Base-by-base conservation (phyloP, 2,797 vertebrate species). In the Botia kubotai region DNA sequence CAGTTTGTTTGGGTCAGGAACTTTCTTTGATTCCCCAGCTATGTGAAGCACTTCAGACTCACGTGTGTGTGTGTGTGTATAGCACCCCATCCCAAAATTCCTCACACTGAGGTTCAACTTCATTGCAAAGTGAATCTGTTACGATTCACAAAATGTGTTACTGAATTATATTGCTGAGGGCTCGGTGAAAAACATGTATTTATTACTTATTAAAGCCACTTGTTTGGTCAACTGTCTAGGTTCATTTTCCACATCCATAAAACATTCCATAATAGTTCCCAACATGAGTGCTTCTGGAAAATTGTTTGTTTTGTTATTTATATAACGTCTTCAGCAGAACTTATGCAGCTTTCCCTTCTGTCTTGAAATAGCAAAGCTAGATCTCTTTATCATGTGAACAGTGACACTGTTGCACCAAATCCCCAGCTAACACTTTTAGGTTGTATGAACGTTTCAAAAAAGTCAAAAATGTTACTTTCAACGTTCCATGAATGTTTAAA, bases 131-230 rank as follows among this genome's bases (percentile, higher is more conserved):
- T 11, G 1, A 48, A 48, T 2, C 46, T 48, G 46, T 48, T 48
- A 48, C 46, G 46, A 48, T 48, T 57, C 53, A 19, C 53, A 7
- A 19, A 4, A 57, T 57, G 11, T 21, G 10, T 21, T 21, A 7
- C 19, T 21, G 3, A 57, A 21, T 4, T 57, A 57, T 10, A 21
- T 19, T 0, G 16, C 10, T 4, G 50, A 33, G 33, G 33, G 26
- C 67, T 53, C 48, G 23, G 23, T 72, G 13, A 8, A 39, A 55
- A 67, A 50, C 53, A 43, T 67, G 4, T 77, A 50, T 68, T 81
- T 46, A 14, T 58, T 65, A 66, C 21, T 72, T 65, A 77, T 75
- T 65, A 12, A 43, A 72, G 68, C 48, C 65, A 69, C 65, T 52
- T 69, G 75, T 77, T 21, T 48, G 16, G 65, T 77, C 52, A 39